Base-by-base conservation (phyloP, 2,888 invertebrate genomes). In the Furcula furcula region DNA sequence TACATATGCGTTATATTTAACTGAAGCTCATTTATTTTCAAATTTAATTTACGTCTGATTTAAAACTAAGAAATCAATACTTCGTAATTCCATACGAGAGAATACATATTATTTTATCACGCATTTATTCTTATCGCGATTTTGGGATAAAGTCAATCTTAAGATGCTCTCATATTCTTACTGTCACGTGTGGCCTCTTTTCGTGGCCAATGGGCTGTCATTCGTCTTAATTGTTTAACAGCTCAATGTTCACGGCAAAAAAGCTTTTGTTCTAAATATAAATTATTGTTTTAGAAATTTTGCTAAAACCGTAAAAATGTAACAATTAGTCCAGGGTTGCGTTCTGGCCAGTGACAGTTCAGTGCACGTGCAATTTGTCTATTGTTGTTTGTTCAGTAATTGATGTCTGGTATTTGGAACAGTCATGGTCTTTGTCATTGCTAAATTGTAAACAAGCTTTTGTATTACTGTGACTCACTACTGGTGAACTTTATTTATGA, bases 171-270 rank as follows among this genome's bases (percentile, higher is more conserved):
- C 72, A 67, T 71, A 68, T 76, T 74, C 65, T 65, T 55, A 54
- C 56, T 60, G 67, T 69, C 71, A 70, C 75, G 70, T 72, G 74
- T 68, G 65, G 64, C 60, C 41, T 55, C 4, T 75, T 77, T 79
- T 84, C 83, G 65, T 63, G 34, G 22, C 55, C 62, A 68, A 65
- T 65, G 62, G 65, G 39, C 46, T 68, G 74, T 76, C 80, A 69
- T 80, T 73, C 65, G 73, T 73, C 74, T 76, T 76, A 76, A 82
- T 84, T 80, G 74, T 76, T 70, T 78, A 70, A 78, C 74, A 76
- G 72, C 65, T 68, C 65, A 64, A 70, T 68, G 64, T 72, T 66
- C 61, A 50, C n/a, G 49, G 44, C 47, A 61, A 60, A 58, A 57
- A 58, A 42, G 32, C 37, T 42, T 46, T 36, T 44, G 37, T 49